phyloP scores from a whole-genome alignment of 2,797 vertebrate species.

The Pristis pectinata region DNA sequence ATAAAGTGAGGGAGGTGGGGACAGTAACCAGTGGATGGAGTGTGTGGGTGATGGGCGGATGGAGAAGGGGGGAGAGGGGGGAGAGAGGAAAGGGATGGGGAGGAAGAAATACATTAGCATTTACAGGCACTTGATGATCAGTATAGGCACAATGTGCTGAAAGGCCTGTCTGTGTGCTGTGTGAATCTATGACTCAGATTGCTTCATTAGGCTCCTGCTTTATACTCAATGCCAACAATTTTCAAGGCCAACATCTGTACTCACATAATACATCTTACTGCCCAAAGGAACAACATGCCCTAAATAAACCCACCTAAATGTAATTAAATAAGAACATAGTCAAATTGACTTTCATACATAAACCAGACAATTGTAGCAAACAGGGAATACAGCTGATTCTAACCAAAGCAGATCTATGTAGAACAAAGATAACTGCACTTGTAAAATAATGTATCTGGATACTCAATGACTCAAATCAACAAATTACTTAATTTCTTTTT shows the following conservation, averaged over 20 bases:
- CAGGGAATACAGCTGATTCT: background rate
- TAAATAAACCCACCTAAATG: too few species aligned
- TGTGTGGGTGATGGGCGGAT: too few species aligned
- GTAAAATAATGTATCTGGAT: background rate
- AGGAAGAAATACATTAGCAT: too few species aligned
- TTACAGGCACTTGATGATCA: too few species aligned
- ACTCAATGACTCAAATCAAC: background rate
- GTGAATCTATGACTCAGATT: too few species aligned
- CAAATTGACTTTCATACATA: background rate
- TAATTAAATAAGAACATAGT: background rate
- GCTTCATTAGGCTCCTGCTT: background rate
- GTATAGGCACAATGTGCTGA: too few species aligned
- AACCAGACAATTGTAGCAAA: background rate
- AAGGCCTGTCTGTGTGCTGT: too few species aligned
- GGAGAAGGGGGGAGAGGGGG: too few species aligned
- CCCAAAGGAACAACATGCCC: too few species aligned
- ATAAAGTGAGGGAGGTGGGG: too few species aligned
- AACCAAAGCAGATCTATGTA: background rate
- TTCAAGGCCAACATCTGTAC: background rate
- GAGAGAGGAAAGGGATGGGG: too few species aligned
- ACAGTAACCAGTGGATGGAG: too few species aligned
- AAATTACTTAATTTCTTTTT: background rate
- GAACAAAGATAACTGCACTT: background rate
- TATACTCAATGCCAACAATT: background rate
- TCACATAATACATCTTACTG: background rate